Conservation (phyloP, 2,888 invertebrate genomes). For the Andrena hattorfiana region DNA sequence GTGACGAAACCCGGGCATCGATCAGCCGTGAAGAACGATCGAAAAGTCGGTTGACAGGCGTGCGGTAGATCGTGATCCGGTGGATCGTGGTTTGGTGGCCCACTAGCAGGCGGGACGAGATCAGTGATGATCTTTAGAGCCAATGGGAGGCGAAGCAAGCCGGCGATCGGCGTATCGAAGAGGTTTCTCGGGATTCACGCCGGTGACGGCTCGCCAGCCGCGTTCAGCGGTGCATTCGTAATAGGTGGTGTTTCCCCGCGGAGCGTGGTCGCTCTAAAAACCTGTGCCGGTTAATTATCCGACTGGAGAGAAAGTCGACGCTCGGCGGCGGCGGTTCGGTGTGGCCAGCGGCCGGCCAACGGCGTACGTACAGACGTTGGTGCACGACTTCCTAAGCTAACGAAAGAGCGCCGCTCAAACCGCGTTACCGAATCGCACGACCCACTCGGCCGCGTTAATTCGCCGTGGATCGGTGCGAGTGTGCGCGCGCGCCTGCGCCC, state of each 20-base stretch:
- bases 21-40: constrained; percentile 9
- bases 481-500: neutral
- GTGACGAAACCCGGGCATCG: neutral
- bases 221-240: constrained; percentile 23
- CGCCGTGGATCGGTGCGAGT: neutral
- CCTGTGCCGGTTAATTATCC: constrained; percentile 59
- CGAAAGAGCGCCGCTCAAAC: neutral
- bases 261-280: constrained; percentile 51
- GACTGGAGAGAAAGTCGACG: constrained; percentile 58
- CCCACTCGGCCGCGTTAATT: neutral
- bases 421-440: neutral
- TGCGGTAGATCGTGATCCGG: too few species aligned
- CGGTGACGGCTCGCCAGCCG: constrained; percentile 10
- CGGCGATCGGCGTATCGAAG: constrained; percentile 15
- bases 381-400: constrained; percentile 4
- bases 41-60: constrained; percentile 13
- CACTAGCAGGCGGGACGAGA: neutral
- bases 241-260: constrained; percentile 26
- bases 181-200: constrained; percentile 8
- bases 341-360: constrained; percentile 5
- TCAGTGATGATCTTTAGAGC: constrained; percentile 34
- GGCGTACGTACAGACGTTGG: constrained; percentile 39
- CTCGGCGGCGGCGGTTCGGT: too few species aligned
- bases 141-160: constrained; percentile 8
- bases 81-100: neutral